Base-by-base conservation (phyloP, 2,888 invertebrate genomes). In the Nowickia ferox region DNA sequence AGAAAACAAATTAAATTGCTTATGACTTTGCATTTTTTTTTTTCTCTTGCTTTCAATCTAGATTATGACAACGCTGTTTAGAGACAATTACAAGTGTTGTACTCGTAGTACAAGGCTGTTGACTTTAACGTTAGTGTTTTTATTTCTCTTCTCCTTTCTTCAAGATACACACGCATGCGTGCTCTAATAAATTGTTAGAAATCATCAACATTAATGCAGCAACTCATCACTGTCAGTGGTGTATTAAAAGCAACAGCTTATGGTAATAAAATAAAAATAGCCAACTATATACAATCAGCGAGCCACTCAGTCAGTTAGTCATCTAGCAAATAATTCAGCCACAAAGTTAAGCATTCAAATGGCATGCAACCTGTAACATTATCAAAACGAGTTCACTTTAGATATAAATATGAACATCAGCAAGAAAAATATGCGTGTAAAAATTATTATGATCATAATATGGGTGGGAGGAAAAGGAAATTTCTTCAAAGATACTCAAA, bases 221-320 rank as follows among this genome's bases (percentile, higher is more conserved):
- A 91, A 91, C 90, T 91, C 91, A 90, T 91, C 91, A 91, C 91
- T 88, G 90, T 89, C 90, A 89, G 90, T 90, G 89, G 88, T 89
- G 89, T 88, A 86, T 83, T 86, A 86, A 86, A 83, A 79, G 86
- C 79, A 76, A 86, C 83, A 83, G 83, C 77, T 83, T 83, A 83
- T 77, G 59, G 77, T 66, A 83, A 77, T 83, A 83, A 83, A 83
- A 83, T 74, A 74, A 19, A 66, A 81, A 81, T 74, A 68, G 66
- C 63, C 78, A 77, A 68, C 42, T n/a, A 48, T 40, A 15, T 46
- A 59, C 48, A 57, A 46, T 6, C 65, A 65, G 15, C 9, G 46
- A 9, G 30, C 13, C 59, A 42, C 19, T 1, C 6, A 76, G 57
- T 2, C 15, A 66, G 38, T 17, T 17, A 77, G 15, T 8, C 57